Evolutionary conservation across 1,140 invertebrate species (phyloP).

Genomic region (Calliopsis andreniformis): DNA sequence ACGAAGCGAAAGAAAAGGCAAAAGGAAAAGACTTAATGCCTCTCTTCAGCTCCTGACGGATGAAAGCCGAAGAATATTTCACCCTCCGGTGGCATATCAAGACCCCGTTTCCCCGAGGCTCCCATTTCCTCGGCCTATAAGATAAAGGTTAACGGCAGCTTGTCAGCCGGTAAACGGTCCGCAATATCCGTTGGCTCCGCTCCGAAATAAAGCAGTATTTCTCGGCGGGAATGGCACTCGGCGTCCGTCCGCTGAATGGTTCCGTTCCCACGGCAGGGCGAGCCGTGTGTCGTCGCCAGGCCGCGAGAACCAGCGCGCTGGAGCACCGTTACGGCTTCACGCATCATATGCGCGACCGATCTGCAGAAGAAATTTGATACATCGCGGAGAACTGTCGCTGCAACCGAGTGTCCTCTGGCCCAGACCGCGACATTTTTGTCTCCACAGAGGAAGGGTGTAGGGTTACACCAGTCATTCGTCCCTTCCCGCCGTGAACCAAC

Average conservation of each 20-base stretch:
- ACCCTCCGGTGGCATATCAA: neutral
- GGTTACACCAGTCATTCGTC: conserved; percentile 9
- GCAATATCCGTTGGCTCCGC: conserved; percentile 58
- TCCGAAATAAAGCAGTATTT: conserved; percentile 57
- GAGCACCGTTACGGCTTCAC: conserved; percentile 59
- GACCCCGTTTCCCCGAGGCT: conserved; percentile 5
- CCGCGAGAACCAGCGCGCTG: neutral
- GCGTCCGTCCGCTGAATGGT: neutral
- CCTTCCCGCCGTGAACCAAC: neutral
- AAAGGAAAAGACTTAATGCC: neutral
- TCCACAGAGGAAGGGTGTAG: neutral
- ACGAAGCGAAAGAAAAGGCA: neutral
- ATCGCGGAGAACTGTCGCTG: conserved; percentile 4
- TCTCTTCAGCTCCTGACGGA: neutral
- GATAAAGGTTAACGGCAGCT: conserved; percentile 51
- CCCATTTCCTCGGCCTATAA: conserved; percentile 2
- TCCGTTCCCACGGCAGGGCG: conserved; percentile 41
- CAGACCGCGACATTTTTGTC: conserved; percentile 2
- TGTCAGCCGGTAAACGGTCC: conserved; percentile 52
- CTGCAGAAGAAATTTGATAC: conserved; percentile 56
- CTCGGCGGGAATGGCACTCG: conserved; percentile 17
- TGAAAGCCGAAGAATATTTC: conserved; percentile 35
- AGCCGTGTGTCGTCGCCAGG: neutral
- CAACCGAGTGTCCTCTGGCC: neutral
- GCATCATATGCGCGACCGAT: conserved; percentile 58